Base-by-base conservation (phyloP, 1,140 invertebrate species). In the Drosophila sp. region DNA sequence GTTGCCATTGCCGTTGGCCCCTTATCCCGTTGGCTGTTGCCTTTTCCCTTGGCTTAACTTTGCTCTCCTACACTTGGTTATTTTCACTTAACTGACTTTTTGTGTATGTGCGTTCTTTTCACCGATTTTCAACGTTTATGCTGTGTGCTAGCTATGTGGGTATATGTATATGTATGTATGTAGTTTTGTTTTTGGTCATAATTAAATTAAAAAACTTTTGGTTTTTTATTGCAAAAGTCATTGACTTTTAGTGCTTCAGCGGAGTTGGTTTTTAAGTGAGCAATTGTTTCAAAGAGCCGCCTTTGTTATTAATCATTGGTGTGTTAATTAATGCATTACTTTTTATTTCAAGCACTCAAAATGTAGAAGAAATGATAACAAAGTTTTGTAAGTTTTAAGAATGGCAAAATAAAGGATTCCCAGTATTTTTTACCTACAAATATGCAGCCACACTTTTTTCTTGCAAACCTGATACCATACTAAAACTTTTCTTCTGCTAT, bases 131-230 rank as follows among this genome's bases (percentile, higher is more conserved):
- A 70, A 65, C 47, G 38, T 76, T 78, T 67, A 50, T 72, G 80
- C 75, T 71, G 69, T 75, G 17, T 11, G 17, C 17, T 17, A 17
- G 17, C 17, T 69, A 17, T 82, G 68, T 72, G 61, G 58, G n/a
- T 73, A 64, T 60, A 50, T 50, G 64, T 35, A 38, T 7, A 38
- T 70, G 68, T 72, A 63, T 56, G 55, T 50, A 61, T 44, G 17
- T 17, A 44, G 67, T 69, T 50, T 50, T 10, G n/a, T 77, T 61
- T 77, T 61, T 57, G 54, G 33, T 56, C 60, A 80, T 85, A 85
- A 87, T 87, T 86, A 87, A 82, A 86, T 86, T 85, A 80, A 79
- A 84, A 84, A 72, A 77, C 41, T 71, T 73, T 77, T 41, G 29
- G n/a, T 41, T 60, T 61, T 63, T 60, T 44, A 54, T n/a, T 35